Base-by-base conservation (phyloP, 1,140 invertebrate species). In the Orius laevigatus region DNA sequence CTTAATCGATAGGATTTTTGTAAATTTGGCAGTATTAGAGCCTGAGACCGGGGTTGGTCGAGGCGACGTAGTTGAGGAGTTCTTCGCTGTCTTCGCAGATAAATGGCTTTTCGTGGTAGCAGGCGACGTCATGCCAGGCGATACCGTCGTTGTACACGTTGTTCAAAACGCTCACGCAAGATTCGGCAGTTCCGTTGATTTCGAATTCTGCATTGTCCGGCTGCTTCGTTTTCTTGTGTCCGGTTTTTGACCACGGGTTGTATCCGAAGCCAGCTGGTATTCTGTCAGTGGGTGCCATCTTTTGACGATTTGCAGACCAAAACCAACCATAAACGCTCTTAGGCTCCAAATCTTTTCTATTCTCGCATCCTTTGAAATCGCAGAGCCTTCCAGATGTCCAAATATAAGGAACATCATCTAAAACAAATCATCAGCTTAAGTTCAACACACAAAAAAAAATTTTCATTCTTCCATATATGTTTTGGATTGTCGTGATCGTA, bases 111-210 rank as follows among this genome's bases (percentile, higher is more conserved):
- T 86, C 84, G 62, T 90, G 87, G 64, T 90, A 89, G 63, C 86
- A 91, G 50, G 85, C 87, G 33, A 90, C 84, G 63, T 91, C 87
- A 66, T 90, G 87, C 85, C 85, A 90, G 43, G 79, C 81, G 58
- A 90, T 85, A 43, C 85, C 86, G 62, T 91, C 86, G 53, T 83
- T 84, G 72, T 90, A 90, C 1, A 90, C 84, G 63, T 90, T 89
- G 70, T 92, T 91, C 31, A 89, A 67, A 36, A 90, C 73, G 9
- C 80, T 82, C 50, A 90, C 58, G 58, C 86, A 91, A 31, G 84
- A 85, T 60, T 92, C 87, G 45, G 74, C 76, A 31, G 85, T 90
- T 40, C 81, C 74, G 66, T 90, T 91, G 65, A 91, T 90, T 56
- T 88, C 84, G 65, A 83, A 90, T 63, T 90, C 86, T 1, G 87